Base-by-base conservation (phyloP, 2,113 vertebrate species). In the Notothenia coriiceps region DNA sequence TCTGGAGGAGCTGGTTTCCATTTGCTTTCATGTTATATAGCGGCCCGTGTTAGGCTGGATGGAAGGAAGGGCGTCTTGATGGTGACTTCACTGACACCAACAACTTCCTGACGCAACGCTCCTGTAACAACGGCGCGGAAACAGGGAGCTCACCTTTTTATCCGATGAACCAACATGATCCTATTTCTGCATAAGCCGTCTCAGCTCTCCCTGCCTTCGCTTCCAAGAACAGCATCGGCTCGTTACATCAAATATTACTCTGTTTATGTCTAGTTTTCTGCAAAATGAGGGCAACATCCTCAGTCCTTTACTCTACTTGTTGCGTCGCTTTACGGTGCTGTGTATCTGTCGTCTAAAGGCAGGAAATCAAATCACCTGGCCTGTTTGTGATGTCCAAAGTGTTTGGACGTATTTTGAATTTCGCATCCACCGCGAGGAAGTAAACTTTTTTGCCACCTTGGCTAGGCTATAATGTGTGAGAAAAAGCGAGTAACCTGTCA, bases 21-120 rank as follows among this genome's bases (percentile, higher is more conserved):
- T 40, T 40, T 40, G 35, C 5, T 40, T 40, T 43, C 15, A 33
- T 51, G 55, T 71, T 13, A 59, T 43, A 15, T 5, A 75, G 44
- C 66, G 43, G n/a, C 46, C 18, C 25, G 11, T 12, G 20, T 13
- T 6, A 7, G 18, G 46, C 69, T 33, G 77, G 69, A 83, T 71
- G 74, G 74, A 73, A 76, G 77, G 82, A 60, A 70, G 78, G 74
- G 84, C 79, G 89, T 82, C 84, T 85, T 74, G 86, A 62, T 84
- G 73, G 86, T 86, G 92, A 89, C 87, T 91, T 87, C 84, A 87
- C 80, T 88, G 86, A 90, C 86, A 89, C 87, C 80, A 86, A 81
- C 88, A 89, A 91, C 87, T 92, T 92, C 91, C 91, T 95, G 93
- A 95, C 89, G 94, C 94, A 95, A 95, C 90, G 90, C 91, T 72